These are phyloP conservation scores for Cataglyphis altisquamis DNA, from an alignment of 2,888 invertebrate genomes.

Conservation along the genomic window DNA sequence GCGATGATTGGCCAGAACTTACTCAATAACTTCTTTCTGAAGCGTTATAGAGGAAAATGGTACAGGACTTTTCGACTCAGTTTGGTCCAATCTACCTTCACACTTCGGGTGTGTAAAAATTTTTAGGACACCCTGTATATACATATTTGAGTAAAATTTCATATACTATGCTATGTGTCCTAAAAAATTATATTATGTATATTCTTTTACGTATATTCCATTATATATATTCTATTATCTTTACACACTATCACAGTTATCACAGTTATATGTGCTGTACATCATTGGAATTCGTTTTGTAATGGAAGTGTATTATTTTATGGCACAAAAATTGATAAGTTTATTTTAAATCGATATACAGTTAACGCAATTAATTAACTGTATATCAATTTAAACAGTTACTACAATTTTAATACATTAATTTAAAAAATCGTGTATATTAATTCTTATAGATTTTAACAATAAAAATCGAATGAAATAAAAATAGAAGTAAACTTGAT, in stretches of 20 bases:
- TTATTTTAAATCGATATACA: conserved; percentile 1
- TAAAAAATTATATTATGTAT: neutral
- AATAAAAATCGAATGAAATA: neutral
- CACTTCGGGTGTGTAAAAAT: too few relatives aligned
- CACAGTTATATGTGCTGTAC: neutral
- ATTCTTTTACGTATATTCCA: neutral
- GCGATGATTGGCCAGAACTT: too few relatives aligned
- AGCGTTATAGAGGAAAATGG: too few relatives aligned
- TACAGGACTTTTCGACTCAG: too few relatives aligned
- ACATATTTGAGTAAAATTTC: neutral
- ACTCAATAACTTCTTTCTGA: too few relatives aligned
- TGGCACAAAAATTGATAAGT: neutral
- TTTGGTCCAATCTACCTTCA: too few relatives aligned
- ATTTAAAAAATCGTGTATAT: neutral
- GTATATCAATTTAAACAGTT: neutral
- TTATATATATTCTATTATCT: neutral
- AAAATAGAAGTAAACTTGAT: neutral
- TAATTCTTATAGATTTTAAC: neutral
- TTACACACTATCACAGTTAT: neutral
- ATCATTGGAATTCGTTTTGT: neutral
- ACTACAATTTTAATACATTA: neutral
- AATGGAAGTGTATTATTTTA: neutral
- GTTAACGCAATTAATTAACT: neutral
- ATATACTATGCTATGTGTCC: neutral
- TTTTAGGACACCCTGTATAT: too few relatives aligned